Evolutionary conservation across 2,113 vertebrate genomes (phyloP).

Genomic region (Hucho hucho): DNA sequence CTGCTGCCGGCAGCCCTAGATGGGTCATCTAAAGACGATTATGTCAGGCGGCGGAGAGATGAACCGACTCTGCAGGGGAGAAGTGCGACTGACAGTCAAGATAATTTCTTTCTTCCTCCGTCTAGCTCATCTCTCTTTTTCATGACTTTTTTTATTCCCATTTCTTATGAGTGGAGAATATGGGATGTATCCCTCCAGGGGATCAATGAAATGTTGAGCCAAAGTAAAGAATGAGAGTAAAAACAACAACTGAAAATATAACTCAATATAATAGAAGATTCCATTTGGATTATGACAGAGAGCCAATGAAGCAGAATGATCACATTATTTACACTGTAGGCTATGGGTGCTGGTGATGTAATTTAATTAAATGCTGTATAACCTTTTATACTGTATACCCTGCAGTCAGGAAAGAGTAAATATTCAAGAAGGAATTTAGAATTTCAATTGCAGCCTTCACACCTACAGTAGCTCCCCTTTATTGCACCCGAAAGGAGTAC

Average conservation of each 20-base stretch:
- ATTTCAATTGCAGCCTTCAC: not conserved
- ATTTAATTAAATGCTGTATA: constrained; percentile 48
- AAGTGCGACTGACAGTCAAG: not conserved
- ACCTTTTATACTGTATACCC: constrained; percentile 31
- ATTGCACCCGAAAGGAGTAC: not conserved
- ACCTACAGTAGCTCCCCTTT: not conserved
- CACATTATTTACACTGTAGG: constrained; percentile 46
- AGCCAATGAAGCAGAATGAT: constrained; percentile 39
- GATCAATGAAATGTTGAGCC: not conserved
- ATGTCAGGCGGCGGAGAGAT: constrained; percentile 25
- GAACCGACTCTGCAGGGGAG: constrained; percentile 3
- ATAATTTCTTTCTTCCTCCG: constrained; percentile 6
- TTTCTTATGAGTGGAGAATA: not conserved
- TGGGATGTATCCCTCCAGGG: not conserved
- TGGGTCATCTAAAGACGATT: constrained; percentile 24
- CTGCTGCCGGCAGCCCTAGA: constrained; percentile 17
- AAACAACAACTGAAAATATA: constrained; percentile 8
- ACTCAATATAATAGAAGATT: constrained; percentile 25
- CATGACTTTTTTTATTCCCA: not conserved
- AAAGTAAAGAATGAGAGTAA: not conserved
- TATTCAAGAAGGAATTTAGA: constrained; percentile 21
- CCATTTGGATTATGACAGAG: constrained; percentile 41
- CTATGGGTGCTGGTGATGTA: constrained; percentile 20
- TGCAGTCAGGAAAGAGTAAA: constrained; percentile 35
- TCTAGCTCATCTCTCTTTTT: not conserved